A percentile compares a stretch with the other conserved stretches of the same genome.
Conservation (phyloP, 2,113 vertebrate genomes). For the Stigmatopora nigra region DNA sequence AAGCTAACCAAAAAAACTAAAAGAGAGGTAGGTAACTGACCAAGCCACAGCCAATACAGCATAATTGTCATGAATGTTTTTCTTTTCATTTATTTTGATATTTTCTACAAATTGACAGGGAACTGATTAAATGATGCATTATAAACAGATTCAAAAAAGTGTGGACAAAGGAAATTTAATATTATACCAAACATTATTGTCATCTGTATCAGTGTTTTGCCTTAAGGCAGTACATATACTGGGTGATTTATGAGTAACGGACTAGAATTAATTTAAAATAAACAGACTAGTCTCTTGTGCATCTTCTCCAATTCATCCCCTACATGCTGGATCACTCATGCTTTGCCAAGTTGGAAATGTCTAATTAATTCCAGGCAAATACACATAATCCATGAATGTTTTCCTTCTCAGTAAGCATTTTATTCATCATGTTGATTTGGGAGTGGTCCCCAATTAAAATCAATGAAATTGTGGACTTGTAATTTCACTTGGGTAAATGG, state of each 20-base stretch:
- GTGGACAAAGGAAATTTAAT: conserved; percentile 4
- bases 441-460: conserved; percentile 40
- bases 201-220: conserved; percentile 29
- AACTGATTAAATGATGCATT: conserved; percentile 26
- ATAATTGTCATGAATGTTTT: neutral
- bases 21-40: neutral
- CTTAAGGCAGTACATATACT: conserved; percentile 30
- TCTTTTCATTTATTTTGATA: conserved; percentile 3
- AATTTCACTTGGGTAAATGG: conserved; percentile 71
- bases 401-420: conserved; percentile 51
- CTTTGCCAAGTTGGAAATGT: conserved; percentile 69
- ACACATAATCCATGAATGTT: conserved; percentile 46
- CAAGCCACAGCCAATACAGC: neutral
- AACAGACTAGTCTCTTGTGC: conserved; percentile 42
- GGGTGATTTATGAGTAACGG: conserved; percentile 33
- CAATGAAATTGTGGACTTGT: conserved; percentile 59
- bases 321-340: conserved; percentile 55
- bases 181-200: conserved; percentile 17
- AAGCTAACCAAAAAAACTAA: neutral
- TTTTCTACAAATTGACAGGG: conserved; percentile 33
- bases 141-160: neutral
- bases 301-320: conserved; percentile 34
- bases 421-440: conserved; percentile 61
- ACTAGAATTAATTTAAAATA: conserved; percentile 63
- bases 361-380: conserved; percentile 66